These are phyloP conservation scores for Tipula helvola DNA, from an alignment of 2,888 invertebrate genomes.

Conservation along the genomic window DNA sequence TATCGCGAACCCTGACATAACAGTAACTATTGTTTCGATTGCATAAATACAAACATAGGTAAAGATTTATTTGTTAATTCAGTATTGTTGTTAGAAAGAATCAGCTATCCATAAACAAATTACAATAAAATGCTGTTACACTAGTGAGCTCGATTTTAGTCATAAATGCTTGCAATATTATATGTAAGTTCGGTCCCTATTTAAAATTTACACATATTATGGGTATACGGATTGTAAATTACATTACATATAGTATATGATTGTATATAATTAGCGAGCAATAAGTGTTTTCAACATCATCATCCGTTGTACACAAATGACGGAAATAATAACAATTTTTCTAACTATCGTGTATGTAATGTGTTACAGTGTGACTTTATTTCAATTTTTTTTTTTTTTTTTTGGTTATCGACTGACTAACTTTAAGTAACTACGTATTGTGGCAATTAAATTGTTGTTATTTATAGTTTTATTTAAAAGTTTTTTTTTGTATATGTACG, in stretches of 20 bases:
- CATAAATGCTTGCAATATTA: not conserved
- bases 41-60: not conserved
- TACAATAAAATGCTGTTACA: not conserved
- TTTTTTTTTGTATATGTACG: not conserved
- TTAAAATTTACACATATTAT: no score
- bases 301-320: not conserved
- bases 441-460: not conserved
- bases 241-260: not conserved
- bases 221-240: not conserved
- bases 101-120: not conserved
- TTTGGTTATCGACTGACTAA: not conserved
- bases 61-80: no score
- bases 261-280: not conserved
- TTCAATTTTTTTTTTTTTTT: not conserved
- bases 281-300: not conserved
- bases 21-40: not conserved
- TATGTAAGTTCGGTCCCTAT: no score
- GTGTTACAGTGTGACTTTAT: not conserved
- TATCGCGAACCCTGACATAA: not conserved
- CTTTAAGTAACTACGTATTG: no score
- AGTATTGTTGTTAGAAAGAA: not conserved
- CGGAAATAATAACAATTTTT: not conserved
- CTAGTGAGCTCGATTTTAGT: not conserved
- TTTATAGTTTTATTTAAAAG: not conserved
- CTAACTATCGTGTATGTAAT: not conserved